A percentile compares a stretch with the other conserved stretches of the same genome.
Conservation (phyloP, 2,797 vertebrate genomes). For the Mionectes olivaceus region DNA sequence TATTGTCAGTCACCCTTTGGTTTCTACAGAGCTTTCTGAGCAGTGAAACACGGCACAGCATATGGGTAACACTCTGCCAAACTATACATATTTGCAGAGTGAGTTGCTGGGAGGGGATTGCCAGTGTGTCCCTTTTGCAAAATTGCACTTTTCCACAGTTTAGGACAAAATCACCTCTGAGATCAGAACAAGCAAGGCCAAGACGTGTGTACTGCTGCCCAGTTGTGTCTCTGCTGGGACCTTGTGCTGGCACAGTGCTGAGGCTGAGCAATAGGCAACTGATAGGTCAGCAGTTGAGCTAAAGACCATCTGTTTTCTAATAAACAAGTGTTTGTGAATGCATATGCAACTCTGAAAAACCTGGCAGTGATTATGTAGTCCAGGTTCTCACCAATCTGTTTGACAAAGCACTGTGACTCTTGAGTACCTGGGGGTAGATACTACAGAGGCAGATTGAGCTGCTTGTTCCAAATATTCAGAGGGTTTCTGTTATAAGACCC, state of each 20-base stretch:
- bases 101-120: not conserved
- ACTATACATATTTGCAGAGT: not conserved
- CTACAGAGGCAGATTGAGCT: not conserved
- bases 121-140: not conserved
- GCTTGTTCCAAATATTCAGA: not conserved
- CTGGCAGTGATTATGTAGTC: not conserved
- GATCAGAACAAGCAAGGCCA: not conserved
- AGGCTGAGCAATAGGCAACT: not conserved
- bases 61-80: not conserved
- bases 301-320: not conserved
- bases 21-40: conserved; percentile 18
- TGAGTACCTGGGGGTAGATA: not conserved
- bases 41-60: not conserved
- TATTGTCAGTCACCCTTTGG: not conserved
- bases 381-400: not conserved
- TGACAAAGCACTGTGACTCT: not conserved
- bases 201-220: not conserved
- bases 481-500: not conserved
- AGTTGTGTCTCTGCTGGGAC: not conserved
- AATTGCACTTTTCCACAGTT: not conserved
- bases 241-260: not conserved
- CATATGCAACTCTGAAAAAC: not conserved
- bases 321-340: not conserved
- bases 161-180: not conserved
- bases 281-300: not conserved